phyloP scores from a whole-genome alignment of 2,113 vertebrate genomes.

The Stegastes partitus region DNA sequence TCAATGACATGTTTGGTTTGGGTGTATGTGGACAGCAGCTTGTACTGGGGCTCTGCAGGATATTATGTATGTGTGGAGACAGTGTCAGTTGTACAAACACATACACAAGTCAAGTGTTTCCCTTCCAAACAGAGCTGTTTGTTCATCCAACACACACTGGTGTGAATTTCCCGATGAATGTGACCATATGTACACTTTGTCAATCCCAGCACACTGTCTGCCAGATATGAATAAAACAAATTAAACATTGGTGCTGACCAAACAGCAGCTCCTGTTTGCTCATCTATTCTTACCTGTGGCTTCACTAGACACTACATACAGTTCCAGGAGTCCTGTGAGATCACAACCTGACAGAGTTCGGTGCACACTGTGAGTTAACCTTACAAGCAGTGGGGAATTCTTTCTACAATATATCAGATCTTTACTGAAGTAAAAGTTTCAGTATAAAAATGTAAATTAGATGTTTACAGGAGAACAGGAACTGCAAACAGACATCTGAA shows the following conservation, averaged over 20 bases:
- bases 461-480: too few relatives aligned
- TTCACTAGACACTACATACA: neutral
- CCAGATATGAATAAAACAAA: too few relatives aligned
- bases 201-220: too few relatives aligned
- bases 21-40: neutral
- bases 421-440: too few relatives aligned
- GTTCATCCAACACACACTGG: neutral
- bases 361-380: neutral
- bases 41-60: too few relatives aligned
- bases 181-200: too few relatives aligned
- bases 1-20: neutral
- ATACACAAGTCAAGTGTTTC: neutral
- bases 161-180: too few relatives aligned
- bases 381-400: neutral
- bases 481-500: too few relatives aligned
- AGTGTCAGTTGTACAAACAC: neutral
- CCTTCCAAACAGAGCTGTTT: neutral
- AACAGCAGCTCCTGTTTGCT: too few relatives aligned
- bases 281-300: too few relatives aligned
- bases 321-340: neutral
- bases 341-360: neutral
- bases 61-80: neutral
- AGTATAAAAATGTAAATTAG: too few relatives aligned
- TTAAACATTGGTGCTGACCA: too few relatives aligned
- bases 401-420: neutral